These are phyloP conservation scores for Typhlichthys subterraneus DNA, from an alignment of 2,797 vertebrate genomes.

Conservation along the genomic window DNA sequence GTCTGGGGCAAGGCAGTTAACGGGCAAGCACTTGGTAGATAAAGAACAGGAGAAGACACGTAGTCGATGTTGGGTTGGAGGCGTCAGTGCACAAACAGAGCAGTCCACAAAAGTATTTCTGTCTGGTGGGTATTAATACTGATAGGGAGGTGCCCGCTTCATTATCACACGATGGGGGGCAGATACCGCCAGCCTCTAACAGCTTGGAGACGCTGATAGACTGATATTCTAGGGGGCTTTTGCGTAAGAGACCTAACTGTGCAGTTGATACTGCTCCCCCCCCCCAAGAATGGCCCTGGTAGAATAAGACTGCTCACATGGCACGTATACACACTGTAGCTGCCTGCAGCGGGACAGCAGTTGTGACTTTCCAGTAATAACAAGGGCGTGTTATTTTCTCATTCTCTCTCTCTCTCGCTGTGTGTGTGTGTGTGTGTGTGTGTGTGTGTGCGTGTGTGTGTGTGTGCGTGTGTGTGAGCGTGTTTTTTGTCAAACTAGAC, in stretches of 20 bases:
- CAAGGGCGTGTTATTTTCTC: conserved; percentile 63
- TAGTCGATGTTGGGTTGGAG: background rate
- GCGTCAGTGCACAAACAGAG: conserved; percentile 3
- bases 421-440: conserved; percentile 35
- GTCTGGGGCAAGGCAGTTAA: conserved; percentile 41
- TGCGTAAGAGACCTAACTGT: conserved; percentile 28
- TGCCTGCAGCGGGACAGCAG: conserved; percentile 58
- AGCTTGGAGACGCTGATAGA: conserved; percentile 16
- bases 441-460: conserved; percentile 16
- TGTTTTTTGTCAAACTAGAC: conserved; percentile 59
- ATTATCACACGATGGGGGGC: conserved; percentile 19
- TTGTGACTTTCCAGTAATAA: conserved; percentile 74
- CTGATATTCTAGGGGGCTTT: conserved; percentile 36
- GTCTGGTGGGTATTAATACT: conserved; percentile 50
- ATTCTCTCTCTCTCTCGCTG: background rate
- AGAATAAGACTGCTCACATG: conserved; percentile 49
- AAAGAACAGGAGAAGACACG: conserved; percentile 17
- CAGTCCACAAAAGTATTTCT: conserved; percentile 34
- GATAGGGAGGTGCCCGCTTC: conserved; percentile 18
- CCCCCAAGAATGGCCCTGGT: conserved; percentile 18
- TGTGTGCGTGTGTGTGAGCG: conserved; percentile 27
- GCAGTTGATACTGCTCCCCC: conserved; percentile 10
- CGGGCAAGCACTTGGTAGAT: conserved; percentile 28
- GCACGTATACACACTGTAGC: conserved; percentile 29
- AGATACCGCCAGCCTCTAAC: background rate